Conservation (phyloP, 2,888 invertebrate genomes). For the Bombyx huttoni region DNA sequence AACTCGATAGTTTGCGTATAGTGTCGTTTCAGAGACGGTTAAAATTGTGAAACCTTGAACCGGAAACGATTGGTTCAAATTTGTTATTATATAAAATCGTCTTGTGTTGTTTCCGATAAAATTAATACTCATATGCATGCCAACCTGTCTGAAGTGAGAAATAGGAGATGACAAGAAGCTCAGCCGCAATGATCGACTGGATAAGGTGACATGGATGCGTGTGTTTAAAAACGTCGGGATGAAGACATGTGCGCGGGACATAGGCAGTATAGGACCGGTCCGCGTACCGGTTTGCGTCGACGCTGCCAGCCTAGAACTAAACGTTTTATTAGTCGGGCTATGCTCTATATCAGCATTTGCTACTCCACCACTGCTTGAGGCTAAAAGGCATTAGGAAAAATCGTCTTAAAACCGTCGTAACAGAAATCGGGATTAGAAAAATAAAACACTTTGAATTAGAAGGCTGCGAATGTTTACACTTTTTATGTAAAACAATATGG, state of each 20-base stretch:
- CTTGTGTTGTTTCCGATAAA: neutral
- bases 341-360: slow-evolving; percentile 39
- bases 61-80: no score
- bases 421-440: neutral
- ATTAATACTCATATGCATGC: slow-evolving; percentile 15
- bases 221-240: slow-evolving; percentile 50
- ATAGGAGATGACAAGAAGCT: slow-evolving; percentile 59
- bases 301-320: slow-evolving; percentile 57
- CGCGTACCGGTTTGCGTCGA: slow-evolving; percentile 61
- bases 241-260: slow-evolving; percentile 28
- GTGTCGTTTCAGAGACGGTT: no score
- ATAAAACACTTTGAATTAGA: neutral
- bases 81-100: neutral
- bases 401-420: neutral
- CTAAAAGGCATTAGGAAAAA: neutral
- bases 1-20: no score
- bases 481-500: slow-evolving; percentile 15
- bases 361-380: neutral
- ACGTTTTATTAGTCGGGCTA: slow-evolving; percentile 66
- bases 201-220: slow-evolving; percentile 62
- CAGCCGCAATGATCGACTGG: slow-evolving; percentile 49
- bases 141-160: slow-evolving; percentile 28
- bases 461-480: slow-evolving; percentile 8
- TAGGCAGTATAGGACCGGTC: slow-evolving; percentile 48
- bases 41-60: no score